Evolutionary conservation across 2,888 invertebrate species (phyloP), one percentile per base, ranked within the genome.

Genomic region (Drosophila macrospina): DNA sequence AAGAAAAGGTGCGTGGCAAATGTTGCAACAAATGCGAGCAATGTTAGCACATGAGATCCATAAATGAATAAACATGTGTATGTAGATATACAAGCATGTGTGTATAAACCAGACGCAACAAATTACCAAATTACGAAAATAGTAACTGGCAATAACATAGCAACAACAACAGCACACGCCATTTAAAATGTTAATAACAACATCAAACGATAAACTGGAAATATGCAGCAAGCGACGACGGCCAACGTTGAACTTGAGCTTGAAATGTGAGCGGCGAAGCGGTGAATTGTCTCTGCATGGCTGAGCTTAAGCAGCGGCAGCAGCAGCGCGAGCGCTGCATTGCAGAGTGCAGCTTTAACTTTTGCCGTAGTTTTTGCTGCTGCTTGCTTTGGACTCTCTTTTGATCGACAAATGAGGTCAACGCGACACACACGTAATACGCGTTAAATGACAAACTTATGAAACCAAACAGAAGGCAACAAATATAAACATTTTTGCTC

Each of bases 141-240:
- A 55, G 75, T 65, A 78, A 70, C 64, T 47, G 62, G 71, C 70
- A 72, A 57, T 52, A 57, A 44, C 32, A 54, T 42, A 60, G 16
- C 62, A 59, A 59, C 34, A 61, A 37, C 45, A 80, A 30, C 50
- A 74, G 42, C 72, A 70, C 20, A 16, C 28, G 36, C 50, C 84
- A 80, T 71, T 82, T 77, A 74, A 83, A 86, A 86, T 80, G 84
- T 82, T 78, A 86, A 86, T 80, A 80, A 62, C 84, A 77, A 86
- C 80, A 69, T 70, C 61, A 74, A 71, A 70, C 61, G 70, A 28
- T 67, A 80, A 82, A 84, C 87, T 84, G 85, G 88, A 68, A 87
- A 72, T 77, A 70, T 80, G 79, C 78, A 78, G 52, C 57, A 66
- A 62, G 36, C 36, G 36, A 15, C 47, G 26, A 36, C 51, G 52